Conservation (phyloP, 2,797 vertebrate species). For the Lepilemur septentrionalis region DNA sequence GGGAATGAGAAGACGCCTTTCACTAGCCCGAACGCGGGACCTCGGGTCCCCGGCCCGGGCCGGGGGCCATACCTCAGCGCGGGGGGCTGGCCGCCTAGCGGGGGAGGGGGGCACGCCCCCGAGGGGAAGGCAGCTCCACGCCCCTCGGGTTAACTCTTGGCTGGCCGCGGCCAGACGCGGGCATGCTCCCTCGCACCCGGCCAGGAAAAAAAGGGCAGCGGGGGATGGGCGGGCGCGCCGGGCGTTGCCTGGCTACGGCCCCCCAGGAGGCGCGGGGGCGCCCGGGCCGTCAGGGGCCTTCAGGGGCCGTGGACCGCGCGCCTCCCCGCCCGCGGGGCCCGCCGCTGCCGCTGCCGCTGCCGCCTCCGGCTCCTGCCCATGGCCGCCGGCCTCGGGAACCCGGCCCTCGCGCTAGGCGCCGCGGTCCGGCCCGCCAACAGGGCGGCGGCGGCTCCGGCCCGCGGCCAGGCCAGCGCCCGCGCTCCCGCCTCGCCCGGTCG, state of each 20-base stretch:
- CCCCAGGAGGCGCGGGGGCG: slow-evolving; percentile 43
- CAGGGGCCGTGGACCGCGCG: slow-evolving; percentile 41
- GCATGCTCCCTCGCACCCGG: slow-evolving; percentile 67
- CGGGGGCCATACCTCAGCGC: slow-evolving; percentile 58
- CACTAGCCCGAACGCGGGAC: slow-evolving; percentile 39
- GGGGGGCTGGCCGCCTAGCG: slow-evolving; percentile 52
- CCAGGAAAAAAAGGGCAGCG: slow-evolving; percentile 51
- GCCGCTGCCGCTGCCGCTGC: slow-evolving; percentile 49
- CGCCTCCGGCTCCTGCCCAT: slow-evolving; percentile 68
- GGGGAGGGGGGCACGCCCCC: slow-evolving; percentile 64
- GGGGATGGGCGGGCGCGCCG: slow-evolving; percentile 57
- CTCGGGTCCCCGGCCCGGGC: slow-evolving; percentile 51
- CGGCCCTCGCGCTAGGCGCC: slow-evolving; percentile 37
- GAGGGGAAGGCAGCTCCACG: slow-evolving; percentile 42
- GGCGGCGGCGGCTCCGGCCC: slow-evolving; percentile 37
- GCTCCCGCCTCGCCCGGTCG: slow-evolving; percentile 17
- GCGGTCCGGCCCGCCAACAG: slow-evolving; percentile 34
- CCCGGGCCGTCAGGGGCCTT: slow-evolving; percentile 40
- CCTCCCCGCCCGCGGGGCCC: slow-evolving; percentile 56
- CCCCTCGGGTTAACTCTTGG: slow-evolving; percentile 58
- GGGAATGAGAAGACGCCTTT: slow-evolving; percentile 14
- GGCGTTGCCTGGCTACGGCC: slow-evolving; percentile 69
- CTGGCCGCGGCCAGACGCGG: slow-evolving; percentile 31
- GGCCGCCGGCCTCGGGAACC: slow-evolving; percentile 53
- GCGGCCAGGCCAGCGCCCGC: slow-evolving; percentile 49